These are phyloP conservation scores for Endotricha flammealis DNA, from an alignment of 2,888 invertebrate species.

Conservation along the genomic window DNA sequence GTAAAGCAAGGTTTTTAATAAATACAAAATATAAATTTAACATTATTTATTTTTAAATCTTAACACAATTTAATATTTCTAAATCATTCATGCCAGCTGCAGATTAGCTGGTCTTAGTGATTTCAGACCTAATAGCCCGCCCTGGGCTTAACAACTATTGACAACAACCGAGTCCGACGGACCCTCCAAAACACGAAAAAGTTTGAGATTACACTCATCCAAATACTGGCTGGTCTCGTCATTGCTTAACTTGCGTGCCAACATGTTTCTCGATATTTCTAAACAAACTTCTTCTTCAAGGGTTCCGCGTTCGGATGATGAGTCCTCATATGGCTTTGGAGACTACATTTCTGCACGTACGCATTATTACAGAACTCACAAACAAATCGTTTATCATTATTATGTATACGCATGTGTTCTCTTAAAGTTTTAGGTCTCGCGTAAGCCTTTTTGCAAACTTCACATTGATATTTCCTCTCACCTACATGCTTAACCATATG, in stretches of 20 bases:
- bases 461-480: conserved; percentile 53
- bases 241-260: not conserved
- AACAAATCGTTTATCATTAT: conserved; percentile 60
- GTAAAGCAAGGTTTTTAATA: not conserved
- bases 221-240: too few relatives aligned
- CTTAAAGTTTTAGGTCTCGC: conserved; percentile 47
- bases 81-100: too few relatives aligned
- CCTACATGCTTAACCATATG: conserved; percentile 56
- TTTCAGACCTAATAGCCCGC: too few relatives aligned
- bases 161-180: too few relatives aligned
- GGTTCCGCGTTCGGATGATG: conserved; percentile 50
- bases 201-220: too few relatives aligned
- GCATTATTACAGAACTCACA: conserved; percentile 60
- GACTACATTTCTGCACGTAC: conserved; percentile 63
- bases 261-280: not conserved
- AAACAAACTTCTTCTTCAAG: conserved; percentile 30
- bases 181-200: too few relatives aligned
- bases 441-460: conserved; percentile 64
- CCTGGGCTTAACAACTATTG: too few relatives aligned
- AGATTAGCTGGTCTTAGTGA: too few relatives aligned
- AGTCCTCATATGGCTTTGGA: conserved; percentile 56
- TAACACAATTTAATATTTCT: not conserved
- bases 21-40: not conserved
- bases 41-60: not conserved
- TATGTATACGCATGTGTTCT: conserved; percentile 62